Conservation (phyloP, 2,113 vertebrate genomes). For the Silurus glanis region DNA sequence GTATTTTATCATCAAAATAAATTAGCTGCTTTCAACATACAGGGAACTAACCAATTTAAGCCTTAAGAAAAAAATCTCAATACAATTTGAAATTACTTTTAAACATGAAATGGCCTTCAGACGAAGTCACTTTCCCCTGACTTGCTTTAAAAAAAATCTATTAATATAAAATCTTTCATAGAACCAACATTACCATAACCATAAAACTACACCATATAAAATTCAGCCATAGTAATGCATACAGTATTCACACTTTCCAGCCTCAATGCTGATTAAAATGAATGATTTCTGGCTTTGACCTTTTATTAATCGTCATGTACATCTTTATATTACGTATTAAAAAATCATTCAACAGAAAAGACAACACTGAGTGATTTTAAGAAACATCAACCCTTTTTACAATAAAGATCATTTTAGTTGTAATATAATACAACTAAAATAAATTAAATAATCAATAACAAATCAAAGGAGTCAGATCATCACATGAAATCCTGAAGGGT, state of each 20-base stretch:
- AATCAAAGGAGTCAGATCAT: background rate
- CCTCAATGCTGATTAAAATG: background rate
- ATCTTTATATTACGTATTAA: background rate
- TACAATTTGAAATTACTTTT: background rate
- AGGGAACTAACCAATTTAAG: background rate
- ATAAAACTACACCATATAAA: background rate
- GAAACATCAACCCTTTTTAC: background rate
- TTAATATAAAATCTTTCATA: background rate
- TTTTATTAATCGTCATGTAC: background rate
- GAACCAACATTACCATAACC: background rate
- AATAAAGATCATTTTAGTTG: background rate
- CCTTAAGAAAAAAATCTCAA: background rate
- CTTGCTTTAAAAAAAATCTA: background rate
- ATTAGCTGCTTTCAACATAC: background rate
- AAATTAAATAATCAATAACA: background rate
- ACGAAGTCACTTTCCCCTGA: background rate
- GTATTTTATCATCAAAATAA: background rate
- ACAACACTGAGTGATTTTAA: background rate
- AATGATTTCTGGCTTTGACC: background rate
- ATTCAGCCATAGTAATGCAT: constrained; percentile 1
- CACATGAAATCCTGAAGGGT: background rate
- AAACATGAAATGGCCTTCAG: background rate
- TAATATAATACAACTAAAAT: background rate
- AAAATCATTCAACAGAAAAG: background rate
- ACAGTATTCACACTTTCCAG: background rate